A percentile compares a stretch with the other conserved stretches of the same genome.
phyloP scores from a whole-genome alignment of 2,797 vertebrate species.

The Notamacropus eugenii region DNA sequence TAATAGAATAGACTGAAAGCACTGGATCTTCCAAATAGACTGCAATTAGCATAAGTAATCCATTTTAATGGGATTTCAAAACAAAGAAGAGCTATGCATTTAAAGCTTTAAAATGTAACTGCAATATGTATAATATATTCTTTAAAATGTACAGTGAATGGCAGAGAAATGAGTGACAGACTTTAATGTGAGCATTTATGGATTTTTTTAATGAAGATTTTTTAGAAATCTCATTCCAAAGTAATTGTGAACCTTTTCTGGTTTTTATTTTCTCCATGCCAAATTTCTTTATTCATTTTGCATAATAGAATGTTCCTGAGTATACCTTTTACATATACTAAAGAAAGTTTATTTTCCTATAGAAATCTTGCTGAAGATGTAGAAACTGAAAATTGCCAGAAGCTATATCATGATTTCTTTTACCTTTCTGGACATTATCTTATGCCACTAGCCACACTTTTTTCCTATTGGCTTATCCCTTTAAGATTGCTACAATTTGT shows the following conservation, averaged over 20 bases:
- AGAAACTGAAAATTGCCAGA: slow-evolving; percentile 4
- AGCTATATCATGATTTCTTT: neutral
- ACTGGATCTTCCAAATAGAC: neutral
- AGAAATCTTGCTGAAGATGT: slow-evolving; percentile 12
- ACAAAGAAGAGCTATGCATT: slow-evolving; percentile 54
- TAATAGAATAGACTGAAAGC: neutral
- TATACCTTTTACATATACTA: slow-evolving; percentile 39
- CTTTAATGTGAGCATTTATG: slow-evolving; percentile 21
- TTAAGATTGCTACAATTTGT: slow-evolving; percentile 1
- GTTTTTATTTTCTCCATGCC: slow-evolving; percentile 47
- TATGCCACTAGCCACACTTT: neutral
- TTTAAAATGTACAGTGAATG: slow-evolving; percentile 43
- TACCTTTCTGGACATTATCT: neutral
- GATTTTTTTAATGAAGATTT: slow-evolving; percentile 8
- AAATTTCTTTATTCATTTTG: slow-evolving; percentile 42
- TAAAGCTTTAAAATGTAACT: slow-evolving; percentile 63
- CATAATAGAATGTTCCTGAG: slow-evolving; percentile 25
- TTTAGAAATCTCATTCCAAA: slow-evolving; percentile 46
- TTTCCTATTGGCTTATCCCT: neutral
- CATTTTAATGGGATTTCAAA: slow-evolving; percentile 57
- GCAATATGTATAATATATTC: slow-evolving; percentile 52
- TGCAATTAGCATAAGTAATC: slow-evolving; percentile 57
- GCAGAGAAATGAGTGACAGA: slow-evolving; percentile 38
- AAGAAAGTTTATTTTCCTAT: slow-evolving; percentile 37
- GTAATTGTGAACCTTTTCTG: slow-evolving; percentile 47